phyloP scores from a whole-genome alignment of 2,797 vertebrate species.

The Channallabes apus region DNA sequence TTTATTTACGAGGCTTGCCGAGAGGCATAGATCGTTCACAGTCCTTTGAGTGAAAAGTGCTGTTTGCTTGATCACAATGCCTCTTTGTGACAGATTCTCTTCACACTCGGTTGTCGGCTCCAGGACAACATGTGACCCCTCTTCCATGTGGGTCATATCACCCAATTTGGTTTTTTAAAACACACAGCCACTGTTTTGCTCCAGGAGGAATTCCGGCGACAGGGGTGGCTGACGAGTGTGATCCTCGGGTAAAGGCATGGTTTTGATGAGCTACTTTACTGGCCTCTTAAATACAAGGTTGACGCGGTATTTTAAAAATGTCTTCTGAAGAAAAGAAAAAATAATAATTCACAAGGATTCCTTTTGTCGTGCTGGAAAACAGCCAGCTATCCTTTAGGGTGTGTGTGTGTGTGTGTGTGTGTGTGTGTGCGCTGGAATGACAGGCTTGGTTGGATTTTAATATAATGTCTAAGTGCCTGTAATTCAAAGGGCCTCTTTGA shows the following conservation, averaged over 20 bases:
- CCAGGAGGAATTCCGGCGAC: slow-evolving; percentile 61
- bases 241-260: slow-evolving; percentile 35
- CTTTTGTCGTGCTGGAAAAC: slow-evolving; percentile 30
- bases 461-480: neutral
- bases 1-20: slow-evolving; percentile 25
- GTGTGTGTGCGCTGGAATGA: neutral
- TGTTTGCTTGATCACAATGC: slow-evolving; percentile 65
- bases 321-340: slow-evolving; percentile 9
- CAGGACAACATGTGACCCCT: slow-evolving; percentile 71
- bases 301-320: slow-evolving; percentile 51
- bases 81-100: slow-evolving; percentile 65
- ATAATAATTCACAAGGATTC: slow-evolving; percentile 34
- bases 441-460: neutral
- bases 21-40: neutral
- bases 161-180: slow-evolving; percentile 62
- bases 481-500: neutral
- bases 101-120: slow-evolving; percentile 61
- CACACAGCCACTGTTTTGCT: slow-evolving; percentile 54
- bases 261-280: slow-evolving; percentile 29
- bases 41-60: slow-evolving; percentile 56
- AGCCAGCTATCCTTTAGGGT: slow-evolving; percentile 32
- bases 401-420: no score
- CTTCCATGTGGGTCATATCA: slow-evolving; percentile 69
- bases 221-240: slow-evolving; percentile 54
- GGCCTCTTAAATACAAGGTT: slow-evolving; percentile 57